Evolutionary conservation across 2,797 vertebrate species (phyloP).

Genomic region (Mormyrops attenuatus): DNA sequence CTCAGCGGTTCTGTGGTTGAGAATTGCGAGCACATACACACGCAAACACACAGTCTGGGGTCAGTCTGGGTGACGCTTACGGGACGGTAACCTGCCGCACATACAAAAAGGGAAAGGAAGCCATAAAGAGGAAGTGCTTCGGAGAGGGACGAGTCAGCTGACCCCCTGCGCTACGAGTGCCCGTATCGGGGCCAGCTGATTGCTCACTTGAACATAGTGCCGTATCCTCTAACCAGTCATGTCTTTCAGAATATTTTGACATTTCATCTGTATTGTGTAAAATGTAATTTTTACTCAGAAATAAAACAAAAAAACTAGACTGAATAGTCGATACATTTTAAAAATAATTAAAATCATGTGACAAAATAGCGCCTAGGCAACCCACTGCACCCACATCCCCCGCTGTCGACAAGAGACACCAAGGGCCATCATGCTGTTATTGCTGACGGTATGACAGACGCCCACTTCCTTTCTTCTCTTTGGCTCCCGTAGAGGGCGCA

Average conservation of each 20-base stretch:
- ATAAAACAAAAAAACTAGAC: neutral
- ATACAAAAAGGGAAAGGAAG: neutral
- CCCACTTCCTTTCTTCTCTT: neutral
- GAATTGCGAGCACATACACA: neutral
- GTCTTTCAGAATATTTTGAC: neutral
- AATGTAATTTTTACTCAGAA: neutral
- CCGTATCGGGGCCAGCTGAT: neutral
- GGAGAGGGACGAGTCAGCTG: neutral
- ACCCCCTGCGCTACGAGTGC: neutral
- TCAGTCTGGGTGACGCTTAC: neutral
- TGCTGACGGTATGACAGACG: neutral
- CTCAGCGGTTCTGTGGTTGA: neutral
- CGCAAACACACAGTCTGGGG: neutral
- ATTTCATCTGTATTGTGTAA: neutral
- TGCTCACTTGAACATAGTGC: neutral
- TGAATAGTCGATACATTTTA: neutral
- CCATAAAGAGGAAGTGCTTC: neutral
- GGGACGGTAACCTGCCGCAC: neutral
- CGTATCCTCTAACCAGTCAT: neutral
- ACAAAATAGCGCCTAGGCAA: neutral
- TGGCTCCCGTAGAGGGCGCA: constrained; percentile 38
- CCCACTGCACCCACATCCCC: neutral
- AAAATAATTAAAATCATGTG: neutral
- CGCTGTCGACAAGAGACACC: neutral
- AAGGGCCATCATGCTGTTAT: neutral